A percentile compares a stretch with the other conserved stretches of the same genome.
Conservation (phyloP, 2,797 vertebrate species). For the Gambusia yucatana region DNA sequence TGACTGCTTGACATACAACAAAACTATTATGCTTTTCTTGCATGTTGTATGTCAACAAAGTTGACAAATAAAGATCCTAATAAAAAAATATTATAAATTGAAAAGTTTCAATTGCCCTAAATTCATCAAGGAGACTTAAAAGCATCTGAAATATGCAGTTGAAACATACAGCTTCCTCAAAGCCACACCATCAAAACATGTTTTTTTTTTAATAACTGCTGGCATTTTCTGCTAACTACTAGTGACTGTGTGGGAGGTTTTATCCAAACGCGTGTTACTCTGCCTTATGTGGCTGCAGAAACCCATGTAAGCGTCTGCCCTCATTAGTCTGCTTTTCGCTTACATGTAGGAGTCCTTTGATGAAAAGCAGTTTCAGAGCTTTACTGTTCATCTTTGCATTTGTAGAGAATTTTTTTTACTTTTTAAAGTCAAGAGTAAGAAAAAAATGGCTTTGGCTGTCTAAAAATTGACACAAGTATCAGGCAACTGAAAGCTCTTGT, state of each 20-base stretch:
- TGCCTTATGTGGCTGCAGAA: slow-evolving; percentile 36
- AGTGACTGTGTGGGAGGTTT: slow-evolving; percentile 50
- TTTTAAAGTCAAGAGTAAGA: slow-evolving; percentile 5
- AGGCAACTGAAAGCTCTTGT: slow-evolving; percentile 43
- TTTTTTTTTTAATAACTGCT: slow-evolving; percentile 21
- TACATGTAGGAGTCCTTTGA: slow-evolving; percentile 37
- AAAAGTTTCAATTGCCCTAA: not conserved
- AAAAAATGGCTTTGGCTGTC: slow-evolving; percentile 14
- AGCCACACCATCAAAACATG: not conserved
- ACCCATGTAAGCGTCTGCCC: slow-evolving; percentile 32
- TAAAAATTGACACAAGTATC: slow-evolving; percentile 33
- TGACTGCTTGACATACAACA: not conserved
- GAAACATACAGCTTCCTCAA: not conserved
- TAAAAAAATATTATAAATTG: not conserved
- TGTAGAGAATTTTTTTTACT: not conserved
- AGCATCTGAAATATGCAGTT: not conserved
- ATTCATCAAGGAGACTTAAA: not conserved
- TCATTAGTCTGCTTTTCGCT: slow-evolving; percentile 42
- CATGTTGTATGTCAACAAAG: not conserved
- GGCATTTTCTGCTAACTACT: slow-evolving; percentile 30
- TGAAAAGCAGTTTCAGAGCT: slow-evolving; percentile 17
- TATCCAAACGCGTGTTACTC: slow-evolving; percentile 40
- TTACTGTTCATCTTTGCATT: slow-evolving; percentile 6
- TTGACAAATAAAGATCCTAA: not conserved
- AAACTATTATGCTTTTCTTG: not conserved